A percentile compares a stretch with the other conserved stretches of the same genome.
Conservation (phyloP, 92 coral and sea anemone genomes). For the Montipora capitata region DNA sequence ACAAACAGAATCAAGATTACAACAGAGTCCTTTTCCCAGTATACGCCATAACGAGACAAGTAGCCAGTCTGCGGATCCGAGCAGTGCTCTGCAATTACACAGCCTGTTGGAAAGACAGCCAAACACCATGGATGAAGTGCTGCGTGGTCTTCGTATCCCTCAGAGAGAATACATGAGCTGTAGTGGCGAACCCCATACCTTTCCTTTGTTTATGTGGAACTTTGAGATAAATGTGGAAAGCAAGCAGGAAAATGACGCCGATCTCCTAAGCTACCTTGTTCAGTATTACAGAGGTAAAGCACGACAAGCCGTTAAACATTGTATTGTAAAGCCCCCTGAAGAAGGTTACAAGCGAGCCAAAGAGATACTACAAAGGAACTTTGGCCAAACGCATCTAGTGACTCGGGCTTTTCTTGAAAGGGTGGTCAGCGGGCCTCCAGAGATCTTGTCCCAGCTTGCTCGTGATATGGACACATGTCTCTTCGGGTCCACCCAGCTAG, state of each 20-base stretch:
- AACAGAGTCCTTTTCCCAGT: neutral
- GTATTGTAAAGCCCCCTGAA: slow-evolving; percentile 23
- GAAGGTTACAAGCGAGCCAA: slow-evolving; percentile 75
- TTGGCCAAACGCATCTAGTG: slow-evolving; percentile 71
- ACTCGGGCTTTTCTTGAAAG: slow-evolving; percentile 69
- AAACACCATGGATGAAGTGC: slow-evolving; percentile 56
- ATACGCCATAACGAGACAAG: neutral
- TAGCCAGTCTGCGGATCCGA: too few species aligned
- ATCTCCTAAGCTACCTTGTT: too few species aligned
- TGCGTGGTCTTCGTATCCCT: slow-evolving; percentile 61
- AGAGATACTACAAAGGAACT: slow-evolving; percentile 62
- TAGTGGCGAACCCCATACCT: too few species aligned
- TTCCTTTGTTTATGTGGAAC: too few species aligned
- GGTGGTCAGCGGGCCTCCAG: slow-evolving; percentile 63
- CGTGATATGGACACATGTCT: too few species aligned
- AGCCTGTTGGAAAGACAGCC: neutral
- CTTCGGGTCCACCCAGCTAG: slow-evolving; percentile 60
- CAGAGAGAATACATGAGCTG: slow-evolving; percentile 35
- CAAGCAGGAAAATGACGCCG: too few species aligned
- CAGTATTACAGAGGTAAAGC: slow-evolving; percentile 37
- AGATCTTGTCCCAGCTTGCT: too few species aligned
- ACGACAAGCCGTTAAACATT: slow-evolving; percentile 68
- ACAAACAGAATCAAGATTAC: too few species aligned
- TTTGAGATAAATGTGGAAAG: too few species aligned
- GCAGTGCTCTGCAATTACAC: too few species aligned